These are phyloP conservation scores for Callocephalon fimbriatum DNA, from an alignment of 2,113 vertebrate species.

Conservation along the genomic window DNA sequence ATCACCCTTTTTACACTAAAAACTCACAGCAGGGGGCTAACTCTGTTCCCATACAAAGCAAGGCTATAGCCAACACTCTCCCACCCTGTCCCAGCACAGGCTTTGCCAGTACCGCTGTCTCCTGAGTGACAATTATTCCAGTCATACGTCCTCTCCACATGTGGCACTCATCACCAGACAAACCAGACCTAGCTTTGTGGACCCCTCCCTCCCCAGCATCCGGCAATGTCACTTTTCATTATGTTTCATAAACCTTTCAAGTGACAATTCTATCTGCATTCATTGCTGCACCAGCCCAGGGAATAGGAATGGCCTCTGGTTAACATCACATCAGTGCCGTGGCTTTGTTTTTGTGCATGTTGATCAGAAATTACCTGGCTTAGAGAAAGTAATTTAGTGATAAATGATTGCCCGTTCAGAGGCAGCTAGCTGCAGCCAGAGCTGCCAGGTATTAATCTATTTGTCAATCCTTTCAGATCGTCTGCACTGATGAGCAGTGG, in stretches of 20 bases:
- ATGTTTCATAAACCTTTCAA: slow-evolving; percentile 44
- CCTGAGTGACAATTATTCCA: neutral
- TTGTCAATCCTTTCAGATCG: slow-evolving; percentile 70
- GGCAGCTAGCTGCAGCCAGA: slow-evolving; percentile 64
- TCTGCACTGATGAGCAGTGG: neutral
- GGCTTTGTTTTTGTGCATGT: slow-evolving; percentile 63
- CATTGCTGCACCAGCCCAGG: slow-evolving; percentile 18
- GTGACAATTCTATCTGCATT: slow-evolving; percentile 55
- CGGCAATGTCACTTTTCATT: slow-evolving; percentile 64
- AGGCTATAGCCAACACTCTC: neutral
- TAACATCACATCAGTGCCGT: slow-evolving; percentile 36
- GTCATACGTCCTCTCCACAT: neutral
- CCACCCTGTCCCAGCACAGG: neutral
- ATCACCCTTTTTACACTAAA: neutral
- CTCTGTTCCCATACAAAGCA: neutral
- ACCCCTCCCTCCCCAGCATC: neutral
- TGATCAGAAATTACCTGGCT: slow-evolving; percentile 78
- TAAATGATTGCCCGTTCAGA: slow-evolving; percentile 75
- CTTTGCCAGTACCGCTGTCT: neutral
- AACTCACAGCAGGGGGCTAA: neutral
- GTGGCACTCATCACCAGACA: slow-evolving; percentile 1
- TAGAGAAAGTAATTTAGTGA: slow-evolving; percentile 79
- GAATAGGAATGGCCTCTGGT: slow-evolving; percentile 61
- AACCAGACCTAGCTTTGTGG: slow-evolving; percentile 27
- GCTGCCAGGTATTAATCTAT: slow-evolving; percentile 73